phyloP scores from a whole-genome alignment of 2,888 invertebrate species.

The Pristionchus japonicus region DNA sequence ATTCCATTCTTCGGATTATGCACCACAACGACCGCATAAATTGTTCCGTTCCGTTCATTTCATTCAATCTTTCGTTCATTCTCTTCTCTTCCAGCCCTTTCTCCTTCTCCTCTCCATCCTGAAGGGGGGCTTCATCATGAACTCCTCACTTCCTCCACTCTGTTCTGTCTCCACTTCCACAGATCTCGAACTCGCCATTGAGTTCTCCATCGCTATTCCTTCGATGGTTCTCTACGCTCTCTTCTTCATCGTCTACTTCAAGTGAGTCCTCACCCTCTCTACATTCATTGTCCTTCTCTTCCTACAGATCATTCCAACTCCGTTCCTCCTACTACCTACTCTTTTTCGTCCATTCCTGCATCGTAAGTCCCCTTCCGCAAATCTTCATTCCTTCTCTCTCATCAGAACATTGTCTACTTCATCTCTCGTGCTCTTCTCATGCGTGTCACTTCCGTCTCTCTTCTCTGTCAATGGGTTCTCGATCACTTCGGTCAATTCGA shows the following conservation, averaged over 20 bases:
- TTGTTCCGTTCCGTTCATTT: background rate
- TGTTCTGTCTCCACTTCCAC: conserved; percentile 2
- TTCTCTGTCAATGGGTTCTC: conserved; percentile 44
- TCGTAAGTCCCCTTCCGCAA: conserved; percentile 31
- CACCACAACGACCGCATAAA: background rate
- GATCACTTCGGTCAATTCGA: background rate
- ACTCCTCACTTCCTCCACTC: background rate
- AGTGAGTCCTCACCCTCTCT: background rate
- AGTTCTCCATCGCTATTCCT: conserved; percentile 41
- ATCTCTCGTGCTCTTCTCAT: conserved; percentile 38
- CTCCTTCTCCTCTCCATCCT: background rate
- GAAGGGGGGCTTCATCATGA: background rate
- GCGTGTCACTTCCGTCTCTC: conserved; percentile 23
- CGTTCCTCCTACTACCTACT: conserved; percentile 38
- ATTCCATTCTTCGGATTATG: conserved; percentile 13
- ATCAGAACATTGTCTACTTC: conserved; percentile 46
- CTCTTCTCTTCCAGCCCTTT: background rate
- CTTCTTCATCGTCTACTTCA: conserved; percentile 43
- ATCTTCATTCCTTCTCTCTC: background rate
- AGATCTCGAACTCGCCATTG: conserved; percentile 24
- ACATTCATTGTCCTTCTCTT: background rate
- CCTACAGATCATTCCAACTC: conserved; percentile 13
- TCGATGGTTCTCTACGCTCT: conserved; percentile 39
- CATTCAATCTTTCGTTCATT: background rate
- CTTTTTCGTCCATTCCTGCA: conserved; percentile 44